These are phyloP conservation scores for Styela plicata DNA, from an alignment of 23 tunicate genomes.

Conservation along the genomic window DNA sequence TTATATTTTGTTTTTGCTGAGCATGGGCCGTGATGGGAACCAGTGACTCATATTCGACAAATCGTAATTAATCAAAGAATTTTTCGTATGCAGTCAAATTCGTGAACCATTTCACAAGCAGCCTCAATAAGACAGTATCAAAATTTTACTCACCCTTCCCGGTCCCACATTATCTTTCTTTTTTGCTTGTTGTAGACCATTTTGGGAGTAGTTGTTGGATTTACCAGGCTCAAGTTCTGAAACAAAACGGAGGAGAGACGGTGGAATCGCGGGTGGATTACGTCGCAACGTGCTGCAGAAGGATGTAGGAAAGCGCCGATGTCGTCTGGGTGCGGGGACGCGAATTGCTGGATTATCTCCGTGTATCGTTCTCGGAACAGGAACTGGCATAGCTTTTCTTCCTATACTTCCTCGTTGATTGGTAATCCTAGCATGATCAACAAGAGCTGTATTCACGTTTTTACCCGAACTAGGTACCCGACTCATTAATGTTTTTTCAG, in stretches of 20 bases:
- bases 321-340: neutral
- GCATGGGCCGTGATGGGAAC: too few relatives aligned
- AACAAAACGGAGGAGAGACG: neutral
- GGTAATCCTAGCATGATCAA: neutral
- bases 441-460: too few relatives aligned
- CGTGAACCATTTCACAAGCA: too few relatives aligned
- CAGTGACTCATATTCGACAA: too few relatives aligned
- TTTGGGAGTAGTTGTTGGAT: neutral
- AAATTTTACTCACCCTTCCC: neutral
- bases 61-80: too few relatives aligned
- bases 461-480: neutral
- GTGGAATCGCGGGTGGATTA: slow-evolving; percentile 7
- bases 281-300: neutral
- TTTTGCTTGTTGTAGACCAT: neutral
- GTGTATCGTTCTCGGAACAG: neutral
- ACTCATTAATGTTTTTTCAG: neutral
- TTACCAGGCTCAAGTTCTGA: neutral
- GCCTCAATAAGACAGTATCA: too few relatives aligned
- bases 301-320: neutral
- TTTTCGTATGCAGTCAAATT: too few relatives aligned
- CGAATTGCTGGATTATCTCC: neutral
- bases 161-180: neutral
- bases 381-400: neutral
- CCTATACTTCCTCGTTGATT: neutral
- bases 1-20: too few relatives aligned